A percentile compares a stretch with the other conserved stretches of the same genome.
phyloP scores from a whole-genome alignment of 2,797 vertebrate genomes.

The Tenualosa ilisha region DNA sequence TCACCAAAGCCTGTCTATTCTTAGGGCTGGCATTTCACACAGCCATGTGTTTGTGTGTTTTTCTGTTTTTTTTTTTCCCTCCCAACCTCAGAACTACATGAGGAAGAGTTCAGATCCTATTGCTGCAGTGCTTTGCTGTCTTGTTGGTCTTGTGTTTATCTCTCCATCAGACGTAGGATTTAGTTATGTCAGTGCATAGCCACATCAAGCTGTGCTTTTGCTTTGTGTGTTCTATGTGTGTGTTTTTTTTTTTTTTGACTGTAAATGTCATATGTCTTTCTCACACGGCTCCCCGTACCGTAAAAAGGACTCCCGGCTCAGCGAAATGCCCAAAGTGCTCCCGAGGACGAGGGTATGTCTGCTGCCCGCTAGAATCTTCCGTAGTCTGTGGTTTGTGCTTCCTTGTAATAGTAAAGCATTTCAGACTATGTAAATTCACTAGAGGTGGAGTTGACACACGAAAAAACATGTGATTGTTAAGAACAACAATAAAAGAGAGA shows the following conservation, averaged over 20 bases:
- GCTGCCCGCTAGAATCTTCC: background rate
- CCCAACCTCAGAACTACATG: background rate
- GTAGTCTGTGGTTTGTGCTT: background rate
- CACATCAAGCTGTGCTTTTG: background rate
- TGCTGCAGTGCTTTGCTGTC: background rate
- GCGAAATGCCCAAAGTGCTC: slow-evolving; percentile 67
- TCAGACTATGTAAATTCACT: background rate
- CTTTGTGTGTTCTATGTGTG: background rate
- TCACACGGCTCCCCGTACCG: background rate
- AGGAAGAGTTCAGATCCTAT: background rate
- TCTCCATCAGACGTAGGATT: background rate
- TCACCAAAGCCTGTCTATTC: background rate
- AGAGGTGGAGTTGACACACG: background rate
- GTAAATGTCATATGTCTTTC: background rate
- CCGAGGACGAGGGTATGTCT: slow-evolving; percentile 67
- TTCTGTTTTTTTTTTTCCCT: background rate
- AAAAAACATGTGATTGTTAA: background rate
- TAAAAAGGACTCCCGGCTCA: slow-evolving; percentile 58
- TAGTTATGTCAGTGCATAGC: background rate
- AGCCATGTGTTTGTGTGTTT: background rate
- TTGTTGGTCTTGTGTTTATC: background rate
- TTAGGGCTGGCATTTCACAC: background rate
- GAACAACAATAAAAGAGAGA: background rate
- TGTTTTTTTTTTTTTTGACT: background rate
- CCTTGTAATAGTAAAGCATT: background rate